Evolutionary conservation across 2,888 invertebrate genomes (phyloP).

Genomic region (Tenodera sinensis): DNA sequence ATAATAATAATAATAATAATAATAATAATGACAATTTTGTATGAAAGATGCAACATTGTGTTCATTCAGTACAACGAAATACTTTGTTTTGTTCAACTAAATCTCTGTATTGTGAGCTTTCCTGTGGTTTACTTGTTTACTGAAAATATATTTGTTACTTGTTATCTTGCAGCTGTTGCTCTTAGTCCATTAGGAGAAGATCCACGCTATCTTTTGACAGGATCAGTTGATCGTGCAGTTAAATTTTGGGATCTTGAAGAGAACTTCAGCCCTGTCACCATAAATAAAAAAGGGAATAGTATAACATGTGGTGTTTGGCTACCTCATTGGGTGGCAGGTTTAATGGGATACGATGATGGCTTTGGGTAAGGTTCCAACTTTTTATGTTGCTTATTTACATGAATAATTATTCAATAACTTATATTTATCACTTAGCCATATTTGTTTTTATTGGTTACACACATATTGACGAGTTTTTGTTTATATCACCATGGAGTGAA

Average conservation of each 20-base stretch:
- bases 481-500: no score
- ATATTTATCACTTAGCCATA: no score
- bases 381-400: no score
- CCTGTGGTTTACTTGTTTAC: not conserved
- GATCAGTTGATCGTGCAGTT: conserved; percentile 61
- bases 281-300: conserved; percentile 43
- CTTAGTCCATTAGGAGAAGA: conserved; percentile 54
- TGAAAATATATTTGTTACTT: not conserved
- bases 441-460: no score
- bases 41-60: no score
- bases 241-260: conserved; percentile 67
- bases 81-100: no score
- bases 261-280: conserved; percentile 42
- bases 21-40: no score
- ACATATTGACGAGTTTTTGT: no score
- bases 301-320: conserved; percentile 52
- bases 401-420: no score
- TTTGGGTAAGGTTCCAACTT: conserved; percentile 40
- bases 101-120: no score
- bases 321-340: conserved; percentile 49
- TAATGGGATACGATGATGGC: conserved; percentile 47
- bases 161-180: conserved; percentile 41
- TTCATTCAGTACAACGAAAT: no score
- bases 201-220: conserved; percentile 62
- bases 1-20: no score